phyloP scores from a whole-genome alignment of 2,113 vertebrate species.

The Tangachromis dhanisi region DNA sequence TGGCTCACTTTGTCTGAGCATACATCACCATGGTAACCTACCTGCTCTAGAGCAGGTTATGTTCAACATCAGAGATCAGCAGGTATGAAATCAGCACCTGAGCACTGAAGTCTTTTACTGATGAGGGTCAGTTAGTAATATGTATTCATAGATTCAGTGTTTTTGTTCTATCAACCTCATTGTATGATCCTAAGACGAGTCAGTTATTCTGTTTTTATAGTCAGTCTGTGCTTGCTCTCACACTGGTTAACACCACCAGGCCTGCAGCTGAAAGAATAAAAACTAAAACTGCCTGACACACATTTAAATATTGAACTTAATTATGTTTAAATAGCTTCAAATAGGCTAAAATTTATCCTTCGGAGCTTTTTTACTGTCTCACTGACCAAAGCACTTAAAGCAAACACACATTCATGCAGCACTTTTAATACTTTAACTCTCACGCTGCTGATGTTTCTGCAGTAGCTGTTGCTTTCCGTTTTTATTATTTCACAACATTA shows the following conservation, averaged over 20 bases:
- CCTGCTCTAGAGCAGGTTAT: neutral
- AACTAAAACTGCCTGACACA: neutral
- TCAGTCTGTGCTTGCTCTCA: neutral
- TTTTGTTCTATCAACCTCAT: neutral
- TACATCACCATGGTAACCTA: neutral
- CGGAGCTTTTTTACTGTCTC: neutral
- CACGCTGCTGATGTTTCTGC: neutral
- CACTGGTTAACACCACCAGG: rapidly evolving
- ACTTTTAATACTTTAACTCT: neutral
- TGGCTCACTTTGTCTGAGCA: neutral
- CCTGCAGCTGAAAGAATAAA: neutral
- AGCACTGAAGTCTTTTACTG: neutral
- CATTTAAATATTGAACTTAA: neutral
- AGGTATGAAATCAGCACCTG: neutral
- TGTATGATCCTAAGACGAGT: neutral
- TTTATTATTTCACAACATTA: neutral
- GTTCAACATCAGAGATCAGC: neutral
- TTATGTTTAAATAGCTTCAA: neutral
- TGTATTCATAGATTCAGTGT: neutral
- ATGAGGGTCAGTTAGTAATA: neutral
- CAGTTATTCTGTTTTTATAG: neutral
- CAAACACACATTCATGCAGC: neutral
- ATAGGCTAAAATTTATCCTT: neutral
- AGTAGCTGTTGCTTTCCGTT: neutral
- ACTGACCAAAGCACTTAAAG: neutral